Base-by-base conservation (phyloP, 2,797 vertebrate genomes). In the Mormyrus proboscirostris region DNA sequence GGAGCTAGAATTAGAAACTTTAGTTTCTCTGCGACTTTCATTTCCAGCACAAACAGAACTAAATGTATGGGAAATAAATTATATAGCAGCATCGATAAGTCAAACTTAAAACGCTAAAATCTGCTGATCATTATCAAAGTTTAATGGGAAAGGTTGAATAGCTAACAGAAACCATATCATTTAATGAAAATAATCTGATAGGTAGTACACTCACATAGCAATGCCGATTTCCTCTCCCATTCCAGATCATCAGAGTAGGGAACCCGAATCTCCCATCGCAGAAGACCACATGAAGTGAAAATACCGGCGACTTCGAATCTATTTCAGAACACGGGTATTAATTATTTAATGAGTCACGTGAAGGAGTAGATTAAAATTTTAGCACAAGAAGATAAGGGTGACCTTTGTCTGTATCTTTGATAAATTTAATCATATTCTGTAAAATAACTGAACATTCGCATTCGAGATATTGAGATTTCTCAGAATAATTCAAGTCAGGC, bases 291-390 rank as follows among this genome's bases (percentile, higher is more conserved):
- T 96, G 95, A 96, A 97, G 96, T 97, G 97, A 95, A 96, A 97
- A 96, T 96, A 95, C 96, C 95, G 95, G 95, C 89, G 93, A 96
- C 95, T 96, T 93, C 95, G 94, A 90, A 96, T 97, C 96, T 97
- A 97, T 97, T 97, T 97, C 96, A 97, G 97, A 96, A 94, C 94
- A 93, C 93, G 94, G 92, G 93, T 94, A 97, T 98, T 97, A 96
- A 99, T 99, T 97, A 99, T 98, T 98, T 96, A 98, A 96, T 94
- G 95, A 96, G 96, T 96, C 98, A 99, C 97, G 96, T 98, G 97
- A 95, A 95, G 79, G 87, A 91, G 94, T 93, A 94, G 95, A 98
- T 97, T 96, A 97, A 97, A 97, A 96, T 97, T 98, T 97, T 96
- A 97, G 90, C 94, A 96, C 95, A 91, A 92, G 94, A 93, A 93